Evolutionary conservation across 2,797 vertebrate species (phyloP), one percentile per base, ranked within the genome.

Genomic region (Monodelphis domestica): DNA sequence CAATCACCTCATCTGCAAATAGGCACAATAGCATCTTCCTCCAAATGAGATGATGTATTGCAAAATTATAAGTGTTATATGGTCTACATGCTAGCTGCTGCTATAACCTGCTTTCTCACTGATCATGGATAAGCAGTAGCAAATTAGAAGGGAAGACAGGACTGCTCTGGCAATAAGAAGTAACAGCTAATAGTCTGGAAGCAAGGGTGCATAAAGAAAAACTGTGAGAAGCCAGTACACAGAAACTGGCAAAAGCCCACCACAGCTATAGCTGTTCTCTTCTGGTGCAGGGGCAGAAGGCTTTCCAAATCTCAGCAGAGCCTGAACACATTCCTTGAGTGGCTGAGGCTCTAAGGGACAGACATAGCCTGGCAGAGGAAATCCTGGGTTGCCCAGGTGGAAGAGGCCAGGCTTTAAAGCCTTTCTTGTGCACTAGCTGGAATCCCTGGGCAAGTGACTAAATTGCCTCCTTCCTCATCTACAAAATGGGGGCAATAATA

Each of bases 151-250:
- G 24, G 94, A n/a, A 17, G 50, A 93, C 84, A 92, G 30, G n/a
- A 38, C 2, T 95, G 70, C 38, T 91, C 70, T 84, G 45, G 9
- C 26, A 78, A 92, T 0, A 89, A 90, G 50, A 15, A 91, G 87
- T 94, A 93, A 91, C 54, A 89, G 26, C 70, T 90, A 89, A 94
- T 0, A 89, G 28, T 11, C 89, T 93, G 93, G 92, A 93, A 88
- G n/a, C 90, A 95, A 95, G 54, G 30, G 0, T 12, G 91, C 14
- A 95, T 91, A 90, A n/a, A 54, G 93, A 95, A 38, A 50, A 97
- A 90, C 9, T 59, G 94, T 21, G 95, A 63, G 92, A 92, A 92
- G 63, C 0, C 55, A 50, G n/a, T 29, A 92, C 30, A 53, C 0
- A 93, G n/a, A 45, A 4, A 94, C 87, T 93, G 5, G 28, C 33